These are phyloP conservation scores for Hiodon alosoides DNA, from an alignment of 2,113 vertebrate species.

Conservation along the genomic window DNA sequence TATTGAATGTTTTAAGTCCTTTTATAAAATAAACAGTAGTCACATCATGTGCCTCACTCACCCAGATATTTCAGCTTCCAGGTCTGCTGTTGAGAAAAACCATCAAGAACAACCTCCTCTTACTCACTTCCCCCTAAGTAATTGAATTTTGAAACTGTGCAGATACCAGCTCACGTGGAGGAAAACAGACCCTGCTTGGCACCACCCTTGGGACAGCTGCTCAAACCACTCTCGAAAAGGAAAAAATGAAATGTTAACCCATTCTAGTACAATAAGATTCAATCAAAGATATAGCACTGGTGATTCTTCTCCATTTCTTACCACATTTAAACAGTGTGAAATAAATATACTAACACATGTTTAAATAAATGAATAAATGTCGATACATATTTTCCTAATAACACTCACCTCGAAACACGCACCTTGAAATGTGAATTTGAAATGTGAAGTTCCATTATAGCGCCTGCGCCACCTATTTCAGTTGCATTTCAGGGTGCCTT, in stretches of 20 bases:
- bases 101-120: background rate
- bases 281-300: background rate
- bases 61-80: background rate
- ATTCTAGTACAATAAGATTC: background rate
- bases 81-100: background rate
- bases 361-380: background rate
- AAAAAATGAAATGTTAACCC: background rate
- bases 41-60: too few relatives aligned
- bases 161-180: background rate
- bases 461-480: background rate
- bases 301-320: too few relatives aligned
- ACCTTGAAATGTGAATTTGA: background rate
- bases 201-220: background rate
- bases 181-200: background rate
- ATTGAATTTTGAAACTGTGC: constrained; percentile 1
- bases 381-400: too few relatives aligned
- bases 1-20: background rate
- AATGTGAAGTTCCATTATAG: constrained; percentile 1
- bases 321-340: background rate
- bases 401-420: background rate
- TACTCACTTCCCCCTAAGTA: background rate
- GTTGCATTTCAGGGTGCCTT: background rate
- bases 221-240: background rate
- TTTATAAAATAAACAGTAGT: too few relatives aligned
- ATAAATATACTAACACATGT: background rate